Evolutionary conservation across 2,113 vertebrate species (phyloP).

Genomic region (Phyllostomus discolor): DNA sequence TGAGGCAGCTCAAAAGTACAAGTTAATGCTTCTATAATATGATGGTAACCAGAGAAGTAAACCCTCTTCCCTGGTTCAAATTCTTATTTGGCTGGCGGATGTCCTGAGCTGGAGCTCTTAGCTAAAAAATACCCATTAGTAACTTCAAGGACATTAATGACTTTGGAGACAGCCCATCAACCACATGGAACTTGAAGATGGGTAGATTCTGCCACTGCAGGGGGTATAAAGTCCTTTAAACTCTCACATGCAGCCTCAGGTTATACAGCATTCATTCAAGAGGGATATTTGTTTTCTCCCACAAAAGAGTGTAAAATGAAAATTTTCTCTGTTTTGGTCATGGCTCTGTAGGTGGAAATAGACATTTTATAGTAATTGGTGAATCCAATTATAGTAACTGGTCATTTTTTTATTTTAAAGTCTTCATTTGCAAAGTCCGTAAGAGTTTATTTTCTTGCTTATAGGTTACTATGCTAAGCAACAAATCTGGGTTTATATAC

Average conservation of each 20-base stretch:
- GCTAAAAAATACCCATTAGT: not conserved
- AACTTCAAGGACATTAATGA: not conserved
- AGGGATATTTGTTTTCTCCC: not conserved
- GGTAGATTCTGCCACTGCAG: not conserved
- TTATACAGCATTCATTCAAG: not conserved
- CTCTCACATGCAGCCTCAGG: not conserved
- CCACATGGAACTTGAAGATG: not conserved
- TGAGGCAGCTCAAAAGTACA: not conserved
- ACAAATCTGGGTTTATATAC: not conserved
- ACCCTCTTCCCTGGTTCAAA: not conserved
- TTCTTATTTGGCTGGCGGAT: conserved; percentile 14
- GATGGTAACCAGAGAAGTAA: not conserved
- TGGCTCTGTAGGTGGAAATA: not conserved
- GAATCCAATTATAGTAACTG: not conserved
- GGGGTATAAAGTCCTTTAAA: not conserved
- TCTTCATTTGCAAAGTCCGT: not conserved
- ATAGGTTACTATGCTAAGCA: not conserved
- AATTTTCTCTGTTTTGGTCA: not conserved
- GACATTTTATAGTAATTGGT: not conserved
- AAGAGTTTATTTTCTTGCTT: not conserved
- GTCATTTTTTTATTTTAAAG: conserved; percentile 17
- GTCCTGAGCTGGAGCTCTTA: conserved; percentile 26
- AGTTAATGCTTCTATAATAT: not conserved
- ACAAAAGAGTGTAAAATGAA: not conserved
- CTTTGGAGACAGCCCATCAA: conserved; percentile 9